These are phyloP conservation scores for Hydrotaea cyrtoneurina DNA, from an alignment of 2,888 invertebrate species.

Conservation along the genomic window DNA sequence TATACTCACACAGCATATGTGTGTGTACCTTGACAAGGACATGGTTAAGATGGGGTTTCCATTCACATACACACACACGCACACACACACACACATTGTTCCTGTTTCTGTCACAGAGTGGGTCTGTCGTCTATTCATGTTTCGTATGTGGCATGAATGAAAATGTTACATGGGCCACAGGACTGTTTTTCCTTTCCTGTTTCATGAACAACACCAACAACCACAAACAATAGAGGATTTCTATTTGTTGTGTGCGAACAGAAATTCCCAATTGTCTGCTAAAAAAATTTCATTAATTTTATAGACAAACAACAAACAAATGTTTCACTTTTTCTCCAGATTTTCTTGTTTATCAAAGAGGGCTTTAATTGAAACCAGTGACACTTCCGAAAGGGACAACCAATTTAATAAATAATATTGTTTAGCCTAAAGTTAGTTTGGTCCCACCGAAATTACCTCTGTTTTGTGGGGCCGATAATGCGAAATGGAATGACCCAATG, in stretches of 20 bases:
- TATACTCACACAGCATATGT: conserved; percentile 19
- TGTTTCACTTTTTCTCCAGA: conserved; percentile 5
- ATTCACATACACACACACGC: conserved; percentile 47
- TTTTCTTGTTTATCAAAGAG: not conserved
- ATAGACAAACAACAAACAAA: conserved; percentile 56
- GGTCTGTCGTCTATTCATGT: conserved; percentile 25
- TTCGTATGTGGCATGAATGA: conserved; percentile 33
- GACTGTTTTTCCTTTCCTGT: not conserved
- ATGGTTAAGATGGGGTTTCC: conserved; percentile 51
- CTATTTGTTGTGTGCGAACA: conserved; percentile 46
- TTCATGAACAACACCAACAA: not conserved
- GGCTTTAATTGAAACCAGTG: conserved; percentile 12
- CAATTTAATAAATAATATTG: conserved; percentile 20
- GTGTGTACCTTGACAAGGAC: conserved; percentile 41
- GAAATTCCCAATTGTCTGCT: conserved; percentile 64
- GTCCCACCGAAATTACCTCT: not conserved
- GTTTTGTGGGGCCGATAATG: not conserved
- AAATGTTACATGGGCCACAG: conserved; percentile 32
- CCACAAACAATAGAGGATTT: conserved; percentile 34
- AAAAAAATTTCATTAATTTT: conserved; percentile 66
- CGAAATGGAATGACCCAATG: too few relatives aligned
- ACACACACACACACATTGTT: conserved; percentile 25
- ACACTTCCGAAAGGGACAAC: conserved; percentile 1
- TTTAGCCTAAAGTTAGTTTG: not conserved
- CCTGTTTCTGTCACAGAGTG: not conserved